Evolutionary conservation across 2,113 vertebrate genomes (phyloP).

Genomic region (Paratilapia polleni): DNA sequence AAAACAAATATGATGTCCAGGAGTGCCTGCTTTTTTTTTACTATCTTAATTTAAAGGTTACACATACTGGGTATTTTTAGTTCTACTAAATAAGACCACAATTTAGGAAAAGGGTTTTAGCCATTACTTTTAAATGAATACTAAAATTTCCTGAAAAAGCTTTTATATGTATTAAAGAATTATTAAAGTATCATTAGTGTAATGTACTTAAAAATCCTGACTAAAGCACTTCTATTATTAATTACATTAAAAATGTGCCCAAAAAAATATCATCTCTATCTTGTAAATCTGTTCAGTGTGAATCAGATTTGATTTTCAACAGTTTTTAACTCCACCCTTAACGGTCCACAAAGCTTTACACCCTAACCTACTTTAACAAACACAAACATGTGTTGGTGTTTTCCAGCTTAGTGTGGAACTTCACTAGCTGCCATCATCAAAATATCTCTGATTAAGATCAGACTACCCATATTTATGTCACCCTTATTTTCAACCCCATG

Average conservation of each 20-base stretch:
- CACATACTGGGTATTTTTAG: background rate
- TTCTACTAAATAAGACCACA: background rate
- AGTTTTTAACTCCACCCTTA: background rate
- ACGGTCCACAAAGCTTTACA: background rate
- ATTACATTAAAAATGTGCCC: background rate
- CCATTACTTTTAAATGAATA: background rate
- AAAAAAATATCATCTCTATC: background rate
- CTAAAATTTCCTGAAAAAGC: background rate
- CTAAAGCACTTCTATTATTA: background rate
- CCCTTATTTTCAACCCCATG: background rate
- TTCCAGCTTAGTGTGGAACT: background rate
- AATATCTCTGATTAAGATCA: background rate
- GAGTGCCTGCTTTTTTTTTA: background rate
- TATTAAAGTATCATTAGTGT: background rate
- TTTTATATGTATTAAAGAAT: background rate
- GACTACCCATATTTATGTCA: background rate
- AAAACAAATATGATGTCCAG: background rate
- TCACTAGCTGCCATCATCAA: background rate
- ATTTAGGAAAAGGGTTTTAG: background rate
- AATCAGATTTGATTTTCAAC: background rate
- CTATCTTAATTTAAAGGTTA: background rate
- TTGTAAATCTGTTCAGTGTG: background rate
- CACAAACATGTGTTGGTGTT: background rate
- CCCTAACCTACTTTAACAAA: background rate
- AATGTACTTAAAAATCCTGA: background rate